Conservation (phyloP, 1,140 invertebrate genomes). For the Dolichoris vasculosae region DNA sequence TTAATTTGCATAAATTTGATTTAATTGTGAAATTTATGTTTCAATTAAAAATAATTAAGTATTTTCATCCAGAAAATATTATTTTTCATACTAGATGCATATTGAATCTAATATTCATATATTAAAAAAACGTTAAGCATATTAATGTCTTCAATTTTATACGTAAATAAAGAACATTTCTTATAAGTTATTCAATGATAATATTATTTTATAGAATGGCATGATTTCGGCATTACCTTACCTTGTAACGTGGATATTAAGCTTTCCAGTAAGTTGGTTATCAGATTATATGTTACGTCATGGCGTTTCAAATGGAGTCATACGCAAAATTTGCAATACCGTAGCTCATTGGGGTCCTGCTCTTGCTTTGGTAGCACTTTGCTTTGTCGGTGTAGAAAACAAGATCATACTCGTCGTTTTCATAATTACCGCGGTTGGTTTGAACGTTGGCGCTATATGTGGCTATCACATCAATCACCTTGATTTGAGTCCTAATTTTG, state of each 20-base stretch:
- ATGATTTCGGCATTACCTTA: constrained; percentile 87
- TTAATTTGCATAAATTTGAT: no score
- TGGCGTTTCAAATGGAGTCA: constrained; percentile 73
- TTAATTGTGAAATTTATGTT: no score
- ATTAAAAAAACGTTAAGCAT: no score
- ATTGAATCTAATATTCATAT: no score
- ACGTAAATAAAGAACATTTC: no score
- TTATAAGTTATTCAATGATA: no score
- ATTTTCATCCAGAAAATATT: no score
- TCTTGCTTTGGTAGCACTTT: constrained; percentile 68
- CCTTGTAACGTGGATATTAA: constrained; percentile 81
- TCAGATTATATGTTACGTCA: constrained; percentile 79
- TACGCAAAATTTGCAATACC: constrained; percentile 81
- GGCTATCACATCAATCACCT: constrained; percentile 79
- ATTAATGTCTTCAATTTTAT: no score
- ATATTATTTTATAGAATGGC: constrained; percentile 78
- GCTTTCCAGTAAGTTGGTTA: constrained; percentile 79
- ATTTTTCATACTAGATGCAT: no score
- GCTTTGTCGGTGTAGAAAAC: constrained; percentile 57
- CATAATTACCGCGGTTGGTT: constrained; percentile 76
- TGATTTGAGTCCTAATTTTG: constrained; percentile 80
- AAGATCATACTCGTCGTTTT: constrained; percentile 67
- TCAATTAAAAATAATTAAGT: no score
- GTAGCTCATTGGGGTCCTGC: constrained; percentile 75
- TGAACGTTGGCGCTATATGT: constrained; percentile 77